Base-by-base conservation (phyloP, 1,140 invertebrate genomes). In the Liolophura sinensis region DNA sequence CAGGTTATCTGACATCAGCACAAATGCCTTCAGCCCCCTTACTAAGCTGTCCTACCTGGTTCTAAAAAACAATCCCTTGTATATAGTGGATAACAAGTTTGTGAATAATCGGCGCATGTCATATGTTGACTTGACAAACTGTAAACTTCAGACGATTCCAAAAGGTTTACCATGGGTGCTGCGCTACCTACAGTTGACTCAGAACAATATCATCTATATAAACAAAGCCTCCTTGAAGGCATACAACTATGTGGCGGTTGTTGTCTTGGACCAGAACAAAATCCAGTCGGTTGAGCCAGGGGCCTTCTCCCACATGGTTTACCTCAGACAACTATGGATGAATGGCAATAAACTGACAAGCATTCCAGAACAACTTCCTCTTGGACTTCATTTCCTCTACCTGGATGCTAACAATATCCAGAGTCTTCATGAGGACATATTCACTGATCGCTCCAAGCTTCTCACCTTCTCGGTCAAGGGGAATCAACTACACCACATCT, bases 221-320 rank as follows among this genome's bases (percentile, higher is more conserved):
- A 88, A 89, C 51, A 89, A 92, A 72, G 92, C 93, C n/a, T 93
- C 95, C 74, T 86, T 96, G 58, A 92, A 95, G 75, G 92, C 92
- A 65, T 96, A 94, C 81, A 92, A 92, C 0, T 83, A 95, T 25
- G 79, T 96, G 15, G 90, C 91, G 67, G 87, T 91, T n/a, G 78
- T 97, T 46, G 91, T 93, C 76, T 88, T 96, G 49, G 91, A 92
- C 22, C 88, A 91, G 55, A 96, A 95, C 76, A 85, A 87, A 65
- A 87, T 96, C 31, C 84, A 82, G 51, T 85, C 87, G 1, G 88
- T 96, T 3, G 93, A 96, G 81, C 91, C 94, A 27, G 93, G 95
- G 73, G 92, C 94, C 0, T 82, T 97, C n/a, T 92, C 93, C 0
- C 87, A 93, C 25, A 79, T 94, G 25, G 92, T 94, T 89, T 91